A percentile compares a stretch with the other conserved stretches of the same genome.
These are phyloP conservation scores for Piezodorus guildinii DNA, from an alignment of 1,140 invertebrate genomes.

Conservation along the genomic window DNA sequence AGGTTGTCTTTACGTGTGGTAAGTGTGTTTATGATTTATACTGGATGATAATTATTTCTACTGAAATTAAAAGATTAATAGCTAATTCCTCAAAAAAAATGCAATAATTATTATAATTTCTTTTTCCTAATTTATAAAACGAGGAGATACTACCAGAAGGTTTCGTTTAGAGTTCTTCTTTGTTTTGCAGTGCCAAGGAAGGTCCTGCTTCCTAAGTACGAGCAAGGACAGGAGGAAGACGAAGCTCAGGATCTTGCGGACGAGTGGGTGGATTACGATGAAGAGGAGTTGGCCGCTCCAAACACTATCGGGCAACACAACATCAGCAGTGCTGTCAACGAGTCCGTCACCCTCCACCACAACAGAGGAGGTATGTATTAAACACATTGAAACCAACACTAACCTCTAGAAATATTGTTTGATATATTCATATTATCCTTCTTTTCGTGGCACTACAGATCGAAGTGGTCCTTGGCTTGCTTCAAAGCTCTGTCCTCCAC, in stretches of 20 bases:
- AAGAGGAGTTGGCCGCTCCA: constrained; percentile 30
- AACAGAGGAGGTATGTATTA: not conserved
- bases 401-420: too few species aligned
- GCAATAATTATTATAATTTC: too few species aligned
- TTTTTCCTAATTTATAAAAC: too few species aligned
- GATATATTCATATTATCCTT: too few species aligned
- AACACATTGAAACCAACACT: too few species aligned
- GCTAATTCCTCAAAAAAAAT: too few species aligned
- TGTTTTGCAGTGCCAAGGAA: constrained; percentile 57
- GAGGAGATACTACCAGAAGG: not conserved
- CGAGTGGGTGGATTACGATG: constrained; percentile 36
- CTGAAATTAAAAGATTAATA: too few species aligned
- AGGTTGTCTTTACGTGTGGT: constrained; percentile 90
- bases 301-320: not conserved
- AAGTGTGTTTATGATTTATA: constrained; percentile 35
- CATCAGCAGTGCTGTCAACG: not conserved
- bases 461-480: too few species aligned
- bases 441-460: too few species aligned
- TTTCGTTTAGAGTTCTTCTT: not conserved
- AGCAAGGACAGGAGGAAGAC: constrained; percentile 57
- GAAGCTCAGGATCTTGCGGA: constrained; percentile 42
- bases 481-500: too few species aligned
- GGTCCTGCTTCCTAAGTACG: constrained; percentile 66
- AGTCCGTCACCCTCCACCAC: not conserved
- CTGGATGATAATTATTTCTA: too few species aligned